Base-by-base conservation (phyloP, 1,140 invertebrate genomes). In the Aethina tumida region DNA sequence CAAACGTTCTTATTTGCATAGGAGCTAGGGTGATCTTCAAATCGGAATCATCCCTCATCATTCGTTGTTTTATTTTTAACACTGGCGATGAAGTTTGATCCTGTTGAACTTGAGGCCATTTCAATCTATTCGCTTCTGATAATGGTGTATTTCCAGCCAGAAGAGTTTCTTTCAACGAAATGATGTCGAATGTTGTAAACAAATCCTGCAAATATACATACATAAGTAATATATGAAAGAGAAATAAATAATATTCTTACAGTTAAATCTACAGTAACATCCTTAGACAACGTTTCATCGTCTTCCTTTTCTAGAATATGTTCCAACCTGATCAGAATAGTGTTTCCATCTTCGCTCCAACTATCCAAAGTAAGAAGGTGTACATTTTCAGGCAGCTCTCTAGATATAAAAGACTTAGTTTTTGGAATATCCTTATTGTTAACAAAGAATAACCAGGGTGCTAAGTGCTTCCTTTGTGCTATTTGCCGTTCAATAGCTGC, bases 301-400 rank as follows among this genome's bases (percentile, higher is more conserved):
- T 85, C 80, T 14, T 60, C 59, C n/a, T 60, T 61, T 53, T 82
- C 78, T 46, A 75, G 79, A 44, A 81, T 65, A 57, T 88, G 80
- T 53, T 88, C 84, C 3, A 88, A 55, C 41, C 84, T 65, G 2
- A 87, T 43, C 10, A 87, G 59, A 12, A 77, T 39, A 4, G 56
- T 58, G 4, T 49, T 52, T 7, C 63, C 60, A 28, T 64, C 65
- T 28, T 38, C 25, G 6, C n/a, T 30, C 68, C 76, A 76, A 25
- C 75, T 71, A 52, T 84, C 80, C 18, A 86, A 53, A 6, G 81
- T 84, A 16, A 88, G 53, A 17, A 88, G 56, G 44, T 83, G 73
- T 5, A 86, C 65, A 58, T 82, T 81, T 13, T 52, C 34, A 7
- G 82, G 81, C 2, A 88, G 49, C 6, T 15, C 5, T 6, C 15